Conservation (phyloP, 2,113 vertebrate genomes). For the Atlantisia rogersi region DNA sequence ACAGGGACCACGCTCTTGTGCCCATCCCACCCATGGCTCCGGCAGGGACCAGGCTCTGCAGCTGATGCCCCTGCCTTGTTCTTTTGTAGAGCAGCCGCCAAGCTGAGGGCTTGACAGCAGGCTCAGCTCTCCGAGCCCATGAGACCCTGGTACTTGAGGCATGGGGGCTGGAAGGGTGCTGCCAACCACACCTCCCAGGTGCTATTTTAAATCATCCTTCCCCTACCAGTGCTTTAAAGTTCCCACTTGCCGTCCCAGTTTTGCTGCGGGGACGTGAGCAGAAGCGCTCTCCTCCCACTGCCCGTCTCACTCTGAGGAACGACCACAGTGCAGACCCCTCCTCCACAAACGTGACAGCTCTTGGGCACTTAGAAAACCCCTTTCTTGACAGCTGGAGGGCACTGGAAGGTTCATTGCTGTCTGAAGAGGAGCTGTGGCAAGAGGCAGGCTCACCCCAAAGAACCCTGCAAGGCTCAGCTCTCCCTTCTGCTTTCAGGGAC, state of each 20-base stretch:
- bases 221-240: background rate
- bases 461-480: background rate
- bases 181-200: background rate
- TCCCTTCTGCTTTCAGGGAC: background rate
- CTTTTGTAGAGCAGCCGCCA: background rate
- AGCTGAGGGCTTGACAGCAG: background rate
- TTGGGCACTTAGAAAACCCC: background rate
- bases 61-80: background rate
- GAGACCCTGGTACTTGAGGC: background rate
- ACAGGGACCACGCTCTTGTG: background rate
- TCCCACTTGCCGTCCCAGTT: background rate
- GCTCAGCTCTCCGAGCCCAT: rapidly evolving
- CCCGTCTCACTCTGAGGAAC: rapidly evolving
- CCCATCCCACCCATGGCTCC: background rate
- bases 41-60: rapidly evolving
- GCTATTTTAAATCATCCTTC: background rate
- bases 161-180: background rate
- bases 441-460: background rate
- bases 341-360: background rate
- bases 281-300: background rate
- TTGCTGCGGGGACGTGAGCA: background rate
- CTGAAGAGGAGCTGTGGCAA: background rate
- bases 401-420: rapidly evolving
- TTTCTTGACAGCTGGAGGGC: background rate
- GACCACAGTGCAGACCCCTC: rapidly evolving